phyloP scores from a whole-genome alignment of 2,797 vertebrate genomes.

The Nannoperca australis region DNA sequence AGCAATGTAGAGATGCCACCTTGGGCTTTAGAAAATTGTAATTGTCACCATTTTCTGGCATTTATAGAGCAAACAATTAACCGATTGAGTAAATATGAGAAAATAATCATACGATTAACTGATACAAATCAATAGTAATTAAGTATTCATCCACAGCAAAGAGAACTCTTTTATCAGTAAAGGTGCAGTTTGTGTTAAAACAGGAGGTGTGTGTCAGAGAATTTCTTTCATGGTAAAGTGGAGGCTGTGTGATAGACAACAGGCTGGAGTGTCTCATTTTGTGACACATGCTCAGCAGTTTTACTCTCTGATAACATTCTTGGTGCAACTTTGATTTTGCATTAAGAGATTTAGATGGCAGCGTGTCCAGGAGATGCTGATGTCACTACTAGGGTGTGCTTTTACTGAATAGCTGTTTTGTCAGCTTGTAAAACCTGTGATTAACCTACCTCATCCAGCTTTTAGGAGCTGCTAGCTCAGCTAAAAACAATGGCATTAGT shows the following conservation, averaged over 20 bases:
- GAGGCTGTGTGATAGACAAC: conserved; percentile 14
- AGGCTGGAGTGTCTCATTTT: background rate
- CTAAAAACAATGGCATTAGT: conserved; percentile 32
- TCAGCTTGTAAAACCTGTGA: conserved; percentile 33
- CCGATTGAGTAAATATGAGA: too few relatives aligned
- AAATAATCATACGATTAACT: too few relatives aligned
- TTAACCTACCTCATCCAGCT: conserved; percentile 14
- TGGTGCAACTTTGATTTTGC: background rate
- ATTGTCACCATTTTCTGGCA: too few relatives aligned
- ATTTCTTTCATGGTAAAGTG: conserved; percentile 14
- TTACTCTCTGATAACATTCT: background rate
- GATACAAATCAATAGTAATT: too few relatives aligned
- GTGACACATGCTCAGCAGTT: conserved; percentile 24
- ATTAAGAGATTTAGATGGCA: background rate
- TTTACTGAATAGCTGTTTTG: conserved; percentile 20
- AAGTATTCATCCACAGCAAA: conserved; percentile 16
- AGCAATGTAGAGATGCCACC: background rate
- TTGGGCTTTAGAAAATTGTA: background rate
- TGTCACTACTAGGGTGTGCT: background rate
- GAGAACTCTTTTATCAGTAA: conserved; percentile 11
- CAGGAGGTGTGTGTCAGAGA: conserved; percentile 11
- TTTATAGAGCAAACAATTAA: too few relatives aligned
- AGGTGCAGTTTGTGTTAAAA: conserved; percentile 21
- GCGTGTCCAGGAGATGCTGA: background rate
- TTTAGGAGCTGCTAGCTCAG: conserved; percentile 28